Percentiles rank a stretch among this genome's conserved stretches.
Conservation (phyloP, 2,888 invertebrate genomes). For the Nomada flava region DNA sequence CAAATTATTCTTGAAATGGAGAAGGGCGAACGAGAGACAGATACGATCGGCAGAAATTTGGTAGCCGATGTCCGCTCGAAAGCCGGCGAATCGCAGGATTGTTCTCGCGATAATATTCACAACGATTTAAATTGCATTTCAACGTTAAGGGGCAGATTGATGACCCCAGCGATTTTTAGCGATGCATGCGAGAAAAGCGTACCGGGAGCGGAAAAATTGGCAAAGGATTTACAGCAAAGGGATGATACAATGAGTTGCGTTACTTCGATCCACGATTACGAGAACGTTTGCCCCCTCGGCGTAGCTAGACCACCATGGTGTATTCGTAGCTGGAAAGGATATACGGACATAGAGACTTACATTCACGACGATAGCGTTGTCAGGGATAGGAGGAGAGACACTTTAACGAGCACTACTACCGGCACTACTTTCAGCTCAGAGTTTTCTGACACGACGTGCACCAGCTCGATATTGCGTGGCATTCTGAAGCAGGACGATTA, state of each 20-base stretch:
- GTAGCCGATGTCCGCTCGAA: conserved; percentile 37
- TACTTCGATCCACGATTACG: conserved; percentile 88
- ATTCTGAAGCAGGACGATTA: conserved; percentile 84
- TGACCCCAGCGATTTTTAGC: conserved; percentile 62
- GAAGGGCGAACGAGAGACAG: conserved; percentile 53
- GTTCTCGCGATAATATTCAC: conserved; percentile 19
- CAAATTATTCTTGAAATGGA: conserved; percentile 82
- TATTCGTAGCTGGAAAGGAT: conserved; percentile 88
- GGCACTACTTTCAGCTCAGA: conserved; percentile 87
- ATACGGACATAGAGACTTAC: conserved; percentile 88
- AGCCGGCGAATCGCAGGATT: conserved; percentile 38
- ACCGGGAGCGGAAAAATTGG: conserved; percentile 54
- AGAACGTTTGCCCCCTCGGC: conserved; percentile 88
- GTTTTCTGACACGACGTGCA: conserved; percentile 77
- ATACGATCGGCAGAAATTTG: conserved; percentile 23
- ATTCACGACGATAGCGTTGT: conserved; percentile 87
- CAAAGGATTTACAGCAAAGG: conserved; percentile 67
- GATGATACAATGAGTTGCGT: conserved; percentile 84
- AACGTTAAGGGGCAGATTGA: conserved; percentile 63
- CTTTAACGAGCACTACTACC: conserved; percentile 84
- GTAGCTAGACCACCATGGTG: conserved; percentile 88
- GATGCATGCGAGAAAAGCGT: conserved; percentile 38
- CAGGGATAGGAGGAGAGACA: conserved; percentile 85
- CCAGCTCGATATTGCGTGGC: conserved; percentile 68
- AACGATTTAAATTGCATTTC: conserved; percentile 64